A percentile compares a stretch with the other conserved stretches of the same genome.
Evolutionary conservation across 1,140 invertebrate genomes (phyloP).

Genomic region (Lycorma delicatula): DNA sequence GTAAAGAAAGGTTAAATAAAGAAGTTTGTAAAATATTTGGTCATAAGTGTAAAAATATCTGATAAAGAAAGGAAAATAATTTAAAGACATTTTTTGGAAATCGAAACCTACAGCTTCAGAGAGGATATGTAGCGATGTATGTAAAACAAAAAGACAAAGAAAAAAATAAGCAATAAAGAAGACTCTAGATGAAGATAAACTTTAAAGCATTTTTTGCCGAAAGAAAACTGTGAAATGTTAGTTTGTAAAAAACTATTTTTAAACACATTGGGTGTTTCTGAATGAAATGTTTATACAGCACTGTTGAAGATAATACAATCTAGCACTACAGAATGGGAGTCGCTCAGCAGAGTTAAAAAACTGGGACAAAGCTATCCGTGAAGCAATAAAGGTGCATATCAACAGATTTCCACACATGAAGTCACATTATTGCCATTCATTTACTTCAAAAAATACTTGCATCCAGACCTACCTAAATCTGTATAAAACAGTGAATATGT

Average conservation of each 20-base stretch:
- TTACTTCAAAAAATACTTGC: slow-evolving; percentile 6
- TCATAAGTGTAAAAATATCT: slow-evolving; percentile 8
- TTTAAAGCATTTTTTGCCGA: not conserved
- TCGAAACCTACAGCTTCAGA: slow-evolving; percentile 10
- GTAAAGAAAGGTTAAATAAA: slow-evolving; percentile 2
- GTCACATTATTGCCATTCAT: slow-evolving; percentile 11
- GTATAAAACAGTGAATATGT: slow-evolving; percentile 8
- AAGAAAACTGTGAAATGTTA: not conserved
- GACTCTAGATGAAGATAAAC: slow-evolving; percentile 2
- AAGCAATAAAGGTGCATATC: slow-evolving; percentile 8
- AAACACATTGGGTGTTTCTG: slow-evolving; percentile 10
- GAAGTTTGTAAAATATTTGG: slow-evolving; percentile 8
- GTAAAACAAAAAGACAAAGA: slow-evolving; percentile 7
- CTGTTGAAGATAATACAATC: slow-evolving; percentile 7
- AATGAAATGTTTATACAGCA: slow-evolving; percentile 1
- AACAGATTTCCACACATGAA: slow-evolving; percentile 1
- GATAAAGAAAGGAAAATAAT: slow-evolving; percentile 11
- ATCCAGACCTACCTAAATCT: slow-evolving; percentile 9
- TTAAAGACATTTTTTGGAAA: slow-evolving; percentile 1
- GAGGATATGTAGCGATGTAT: slow-evolving; percentile 6
- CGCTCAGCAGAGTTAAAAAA: slow-evolving; percentile 5
- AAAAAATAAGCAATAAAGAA: slow-evolving; percentile 7
- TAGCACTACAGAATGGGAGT: slow-evolving; percentile 5
- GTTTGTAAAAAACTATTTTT: slow-evolving; percentile 15
- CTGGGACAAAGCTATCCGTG: not conserved